A percentile compares a stretch with the other conserved stretches of the same genome.
These are phyloP conservation scores for Oithona nana DNA, from an alignment of 2,888 invertebrate genomes.

Conservation along the genomic window DNA sequence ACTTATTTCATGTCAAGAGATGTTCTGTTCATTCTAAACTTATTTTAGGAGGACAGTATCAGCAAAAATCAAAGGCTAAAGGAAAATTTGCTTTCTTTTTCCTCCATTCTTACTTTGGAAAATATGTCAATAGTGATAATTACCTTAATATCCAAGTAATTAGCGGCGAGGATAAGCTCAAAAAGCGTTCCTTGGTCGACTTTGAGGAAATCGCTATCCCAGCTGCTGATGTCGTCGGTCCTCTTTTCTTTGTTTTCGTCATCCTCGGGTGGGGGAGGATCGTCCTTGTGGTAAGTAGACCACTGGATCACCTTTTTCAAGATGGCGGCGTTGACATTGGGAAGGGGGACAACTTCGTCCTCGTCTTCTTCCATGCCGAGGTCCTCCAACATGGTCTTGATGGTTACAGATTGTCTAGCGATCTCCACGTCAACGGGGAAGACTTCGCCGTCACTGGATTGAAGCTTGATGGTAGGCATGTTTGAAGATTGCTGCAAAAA, in stretches of 20 bases:
- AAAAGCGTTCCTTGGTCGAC: constrained; percentile 81
- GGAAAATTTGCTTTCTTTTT: too few species aligned
- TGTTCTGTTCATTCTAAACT: background rate
- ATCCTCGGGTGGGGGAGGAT: constrained; percentile 85
- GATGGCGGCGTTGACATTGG: constrained; percentile 92
- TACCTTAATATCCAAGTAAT: constrained; percentile 66
- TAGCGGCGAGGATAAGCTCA: constrained; percentile 86
- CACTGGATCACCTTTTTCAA: constrained; percentile 77
- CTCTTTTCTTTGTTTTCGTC: constrained; percentile 93
- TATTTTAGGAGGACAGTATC: background rate
- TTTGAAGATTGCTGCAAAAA: constrained; percentile 25
- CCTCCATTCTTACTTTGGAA: constrained; percentile 33
- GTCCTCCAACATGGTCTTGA: constrained; percentile 95
- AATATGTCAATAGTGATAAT: constrained; percentile 70
- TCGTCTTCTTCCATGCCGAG: constrained; percentile 47
- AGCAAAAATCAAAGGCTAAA: background rate
- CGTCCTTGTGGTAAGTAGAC: constrained; percentile 85
- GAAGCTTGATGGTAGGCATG: constrained; percentile 87
- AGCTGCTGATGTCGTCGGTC: constrained; percentile 96
- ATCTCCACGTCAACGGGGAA: constrained; percentile 93
- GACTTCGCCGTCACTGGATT: constrained; percentile 83
- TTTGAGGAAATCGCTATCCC: constrained; percentile 98
- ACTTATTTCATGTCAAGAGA: background rate
- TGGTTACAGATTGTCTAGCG: constrained; percentile 90
- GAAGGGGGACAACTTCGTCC: constrained; percentile 84